Evolutionary conservation across 2,797 vertebrate genomes (phyloP).

Genomic region (Pseudochirops cupreus): DNA sequence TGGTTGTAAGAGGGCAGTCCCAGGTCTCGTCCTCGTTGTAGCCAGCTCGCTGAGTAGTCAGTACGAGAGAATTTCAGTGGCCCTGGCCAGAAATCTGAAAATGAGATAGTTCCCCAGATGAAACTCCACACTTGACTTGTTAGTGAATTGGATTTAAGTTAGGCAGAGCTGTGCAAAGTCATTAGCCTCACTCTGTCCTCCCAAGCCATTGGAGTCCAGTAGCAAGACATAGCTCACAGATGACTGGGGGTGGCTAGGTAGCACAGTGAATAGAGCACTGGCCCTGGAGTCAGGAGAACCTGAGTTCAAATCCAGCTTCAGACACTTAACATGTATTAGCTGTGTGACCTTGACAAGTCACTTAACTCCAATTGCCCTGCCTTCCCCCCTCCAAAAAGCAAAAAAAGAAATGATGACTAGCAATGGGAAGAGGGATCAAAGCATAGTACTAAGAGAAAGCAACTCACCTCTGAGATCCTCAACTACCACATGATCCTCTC

Average conservation of each 20-base stretch:
- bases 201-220: neutral
- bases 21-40: conserved; percentile 92
- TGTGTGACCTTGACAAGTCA: too few species aligned
- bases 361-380: too few species aligned
- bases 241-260: neutral
- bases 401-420: neutral
- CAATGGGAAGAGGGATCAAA: neutral
- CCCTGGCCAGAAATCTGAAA: conserved; percentile 96
- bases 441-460: neutral
- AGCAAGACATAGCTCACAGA: neutral
- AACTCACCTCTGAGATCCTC: conserved; percentile 94
- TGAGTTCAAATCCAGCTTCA: too few species aligned
- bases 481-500: conserved; percentile 92
- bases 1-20: conserved; percentile 90
- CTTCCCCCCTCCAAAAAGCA: too few species aligned
- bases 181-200: neutral
- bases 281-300: too few species aligned
- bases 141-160: neutral
- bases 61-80: conserved; percentile 89
- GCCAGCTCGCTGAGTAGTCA: conserved; percentile 89
- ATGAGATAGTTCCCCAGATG: conserved; percentile 43
- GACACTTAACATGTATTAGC: too few species aligned
- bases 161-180: neutral
- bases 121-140: neutral
- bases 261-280: too few species aligned